Conservation (phyloP, 2,888 invertebrate species). For the Xestia rhomboidea region DNA sequence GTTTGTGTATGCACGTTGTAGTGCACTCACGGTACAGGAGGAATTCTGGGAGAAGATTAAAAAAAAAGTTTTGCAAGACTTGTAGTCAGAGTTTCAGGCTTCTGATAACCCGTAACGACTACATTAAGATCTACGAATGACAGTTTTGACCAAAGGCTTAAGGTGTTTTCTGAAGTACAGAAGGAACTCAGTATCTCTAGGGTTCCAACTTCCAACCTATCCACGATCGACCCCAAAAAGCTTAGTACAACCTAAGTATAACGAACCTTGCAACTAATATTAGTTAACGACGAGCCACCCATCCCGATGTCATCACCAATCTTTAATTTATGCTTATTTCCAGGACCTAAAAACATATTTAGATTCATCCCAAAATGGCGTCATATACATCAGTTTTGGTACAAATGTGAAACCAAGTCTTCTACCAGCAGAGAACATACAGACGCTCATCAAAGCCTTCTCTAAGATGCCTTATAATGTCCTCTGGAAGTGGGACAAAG, state of each 20-base stretch:
- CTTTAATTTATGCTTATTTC: neutral
- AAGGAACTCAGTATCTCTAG: neutral
- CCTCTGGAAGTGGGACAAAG: constrained; percentile 85
- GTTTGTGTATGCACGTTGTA: too few relatives aligned
- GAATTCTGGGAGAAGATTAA: too few relatives aligned
- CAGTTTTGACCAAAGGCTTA: neutral
- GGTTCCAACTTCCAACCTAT: neutral
- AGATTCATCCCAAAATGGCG: constrained; percentile 82
- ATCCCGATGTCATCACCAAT: neutral
- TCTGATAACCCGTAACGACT: too few relatives aligned
- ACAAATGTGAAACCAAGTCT: constrained; percentile 78
- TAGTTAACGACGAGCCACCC: neutral
- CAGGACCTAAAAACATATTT: constrained; percentile 80
- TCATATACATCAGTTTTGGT: constrained; percentile 86
- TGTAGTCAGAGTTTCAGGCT: neutral
- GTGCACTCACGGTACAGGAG: too few relatives aligned
- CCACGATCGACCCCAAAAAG: too few relatives aligned
- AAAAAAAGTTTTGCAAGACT: too few relatives aligned
- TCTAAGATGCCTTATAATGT: constrained; percentile 83
- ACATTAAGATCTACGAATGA: neutral
- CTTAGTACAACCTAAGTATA: neutral
- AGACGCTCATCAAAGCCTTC: constrained; percentile 77
- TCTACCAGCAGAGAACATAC: constrained; percentile 75
- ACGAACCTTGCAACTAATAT: neutral
- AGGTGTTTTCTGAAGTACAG: neutral